phyloP scores from a whole-genome alignment of 2,113 vertebrate genomes.

The Bos taurus region DNA sequence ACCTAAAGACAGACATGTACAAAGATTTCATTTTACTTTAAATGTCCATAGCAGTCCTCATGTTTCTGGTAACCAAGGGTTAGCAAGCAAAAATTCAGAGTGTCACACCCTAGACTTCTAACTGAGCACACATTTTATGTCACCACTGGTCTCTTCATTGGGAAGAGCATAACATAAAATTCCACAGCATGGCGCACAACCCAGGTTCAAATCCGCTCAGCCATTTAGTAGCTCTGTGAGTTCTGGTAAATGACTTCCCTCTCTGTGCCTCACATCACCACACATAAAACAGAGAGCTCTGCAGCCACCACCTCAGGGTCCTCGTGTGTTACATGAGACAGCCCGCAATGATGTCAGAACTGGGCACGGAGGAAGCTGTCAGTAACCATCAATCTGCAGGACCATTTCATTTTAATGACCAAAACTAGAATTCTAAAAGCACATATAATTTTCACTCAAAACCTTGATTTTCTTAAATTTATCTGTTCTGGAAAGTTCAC shows the following conservation, averaged over 20 bases:
- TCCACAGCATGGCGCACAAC: not conserved
- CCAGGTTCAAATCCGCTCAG: not conserved
- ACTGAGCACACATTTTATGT: not conserved
- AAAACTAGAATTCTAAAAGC: not conserved
- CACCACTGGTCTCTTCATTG: not conserved
- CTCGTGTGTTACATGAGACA: accelerated
- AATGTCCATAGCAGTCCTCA: not conserved
- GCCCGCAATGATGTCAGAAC: not conserved
- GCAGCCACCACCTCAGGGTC: not conserved
- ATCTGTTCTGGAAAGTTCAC: not conserved
- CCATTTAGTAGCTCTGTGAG: not conserved
- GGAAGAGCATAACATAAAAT: not conserved
- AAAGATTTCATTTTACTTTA: not conserved
- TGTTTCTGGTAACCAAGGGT: not conserved
- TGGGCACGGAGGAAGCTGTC: not conserved
- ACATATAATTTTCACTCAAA: not conserved
- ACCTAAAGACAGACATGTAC: not conserved
- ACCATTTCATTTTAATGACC: not conserved
- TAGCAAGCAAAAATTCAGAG: not conserved
- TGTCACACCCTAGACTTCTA: accelerated
- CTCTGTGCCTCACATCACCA: too few relatives aligned
- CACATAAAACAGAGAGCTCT: not conserved
- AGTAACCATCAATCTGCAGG: not conserved
- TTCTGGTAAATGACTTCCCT: not conserved
- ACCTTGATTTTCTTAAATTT: not conserved